phyloP scores from a whole-genome alignment of 92 coral and sea anemone genomes.

The Zoanthus gigantus region DNA sequence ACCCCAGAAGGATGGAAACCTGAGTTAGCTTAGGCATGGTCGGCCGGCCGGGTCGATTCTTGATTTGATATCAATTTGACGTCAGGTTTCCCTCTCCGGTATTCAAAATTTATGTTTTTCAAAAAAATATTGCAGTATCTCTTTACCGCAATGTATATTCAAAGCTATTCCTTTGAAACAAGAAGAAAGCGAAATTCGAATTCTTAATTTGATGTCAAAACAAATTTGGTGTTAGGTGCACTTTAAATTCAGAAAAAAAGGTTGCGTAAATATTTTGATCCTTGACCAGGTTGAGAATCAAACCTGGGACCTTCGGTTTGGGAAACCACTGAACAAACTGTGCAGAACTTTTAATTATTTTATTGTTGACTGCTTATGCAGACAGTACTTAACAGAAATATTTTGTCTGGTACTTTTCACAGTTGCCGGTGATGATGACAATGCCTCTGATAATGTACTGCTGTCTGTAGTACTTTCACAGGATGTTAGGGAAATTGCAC shows the following conservation, averaged over 20 bases:
- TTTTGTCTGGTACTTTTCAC: conserved; percentile 24
- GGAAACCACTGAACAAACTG: background rate
- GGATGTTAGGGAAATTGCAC: conserved; percentile 34
- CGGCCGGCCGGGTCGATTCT: no score
- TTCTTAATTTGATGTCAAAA: no score
- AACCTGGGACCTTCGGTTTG: background rate
- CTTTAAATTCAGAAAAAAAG: background rate
- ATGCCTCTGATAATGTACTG: conserved; percentile 17
- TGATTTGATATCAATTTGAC: no score
- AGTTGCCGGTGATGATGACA: conserved; percentile 31
- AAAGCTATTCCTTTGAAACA: no score
- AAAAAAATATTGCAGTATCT: no score
- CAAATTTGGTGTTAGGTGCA: background rate
- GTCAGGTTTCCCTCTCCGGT: no score
- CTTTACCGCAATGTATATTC: no score
- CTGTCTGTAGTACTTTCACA: conserved; percentile 13
- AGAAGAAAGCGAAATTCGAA: no score
- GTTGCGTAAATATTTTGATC: background rate
- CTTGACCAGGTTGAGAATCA: background rate
- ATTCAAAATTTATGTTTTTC: no score
- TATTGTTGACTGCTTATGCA: background rate
- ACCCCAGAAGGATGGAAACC: no score
- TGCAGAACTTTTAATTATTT: background rate
- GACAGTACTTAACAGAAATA: background rate
- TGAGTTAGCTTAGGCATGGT: no score